These are phyloP conservation scores for Lycaena phlaeas DNA, from an alignment of 2,888 invertebrate species.

Conservation along the genomic window DNA sequence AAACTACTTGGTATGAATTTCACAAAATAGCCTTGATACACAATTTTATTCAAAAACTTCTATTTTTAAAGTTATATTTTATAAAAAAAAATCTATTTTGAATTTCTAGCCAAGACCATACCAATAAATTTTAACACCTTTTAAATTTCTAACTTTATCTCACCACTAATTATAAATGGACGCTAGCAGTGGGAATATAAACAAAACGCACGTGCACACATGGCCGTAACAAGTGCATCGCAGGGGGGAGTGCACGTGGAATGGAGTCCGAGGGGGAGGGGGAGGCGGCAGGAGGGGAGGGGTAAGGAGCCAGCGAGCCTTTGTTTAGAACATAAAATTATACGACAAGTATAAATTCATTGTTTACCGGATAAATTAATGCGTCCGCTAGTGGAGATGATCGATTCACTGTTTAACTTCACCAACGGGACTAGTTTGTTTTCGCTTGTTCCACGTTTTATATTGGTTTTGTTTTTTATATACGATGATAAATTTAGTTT, in stretches of 20 bases:
- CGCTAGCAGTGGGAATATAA: slow-evolving; percentile 56
- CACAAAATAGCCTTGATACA: too few relatives aligned
- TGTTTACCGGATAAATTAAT: slow-evolving; percentile 63
- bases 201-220: slow-evolving; percentile 56
- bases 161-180: slow-evolving; percentile 10
- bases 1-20: too few relatives aligned
- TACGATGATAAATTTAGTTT: too few relatives aligned
- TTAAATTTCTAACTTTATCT: too few relatives aligned
- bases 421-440: background rate
- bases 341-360: slow-evolving; percentile 69
- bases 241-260: slow-evolving; percentile 34
- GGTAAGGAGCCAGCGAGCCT: slow-evolving; percentile 36
- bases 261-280: slow-evolving; percentile 21
- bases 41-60: too few relatives aligned
- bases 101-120: too few relatives aligned
- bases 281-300: slow-evolving; percentile 17
- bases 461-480: too few relatives aligned
- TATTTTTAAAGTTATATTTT: too few relatives aligned
- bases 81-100: too few relatives aligned
- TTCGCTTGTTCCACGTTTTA: too few relatives aligned
- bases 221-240: slow-evolving; percentile 57
- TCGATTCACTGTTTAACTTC: slow-evolving; percentile 5
- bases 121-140: too few relatives aligned
- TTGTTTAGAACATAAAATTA: slow-evolving; percentile 72
- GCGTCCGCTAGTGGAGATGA: slow-evolving; percentile 39